Percentiles rank a stretch among this genome's conserved stretches.
phyloP scores from a whole-genome alignment of 2,113 vertebrate genomes.

The Tamias sibiricus region DNA sequence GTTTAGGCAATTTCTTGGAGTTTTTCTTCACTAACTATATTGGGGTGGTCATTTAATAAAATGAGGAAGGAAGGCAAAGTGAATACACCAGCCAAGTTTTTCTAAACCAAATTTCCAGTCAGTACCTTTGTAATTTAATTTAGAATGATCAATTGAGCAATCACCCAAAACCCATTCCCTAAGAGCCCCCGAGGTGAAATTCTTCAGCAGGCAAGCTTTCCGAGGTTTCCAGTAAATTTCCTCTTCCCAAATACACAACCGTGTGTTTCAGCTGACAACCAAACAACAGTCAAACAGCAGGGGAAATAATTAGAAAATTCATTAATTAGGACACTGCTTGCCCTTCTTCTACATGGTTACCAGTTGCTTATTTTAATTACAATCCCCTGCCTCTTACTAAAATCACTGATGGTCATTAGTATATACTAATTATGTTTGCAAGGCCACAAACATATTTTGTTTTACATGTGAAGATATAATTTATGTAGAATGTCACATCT shows the following conservation, averaged over 20 bases:
- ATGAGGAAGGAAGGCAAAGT: slow-evolving; percentile 19
- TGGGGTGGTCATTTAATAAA: slow-evolving; percentile 1
- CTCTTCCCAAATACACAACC: slow-evolving; percentile 23
- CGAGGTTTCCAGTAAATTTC: slow-evolving; percentile 24
- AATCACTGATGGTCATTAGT: neutral
- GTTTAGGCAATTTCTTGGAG: neutral
- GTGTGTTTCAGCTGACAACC: slow-evolving; percentile 2
- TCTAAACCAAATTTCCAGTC: slow-evolving; percentile 49
- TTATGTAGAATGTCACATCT: neutral
- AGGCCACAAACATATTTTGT: neutral
- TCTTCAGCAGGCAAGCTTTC: slow-evolving; percentile 12
- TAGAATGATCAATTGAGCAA: slow-evolving; percentile 64
- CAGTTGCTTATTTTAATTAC: slow-evolving; percentile 46
- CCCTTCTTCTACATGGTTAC: neutral
- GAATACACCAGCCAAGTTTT: slow-evolving; percentile 25
- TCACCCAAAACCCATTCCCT: slow-evolving; percentile 22
- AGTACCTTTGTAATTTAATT: slow-evolving; percentile 69
- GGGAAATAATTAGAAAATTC: slow-evolving; percentile 50
- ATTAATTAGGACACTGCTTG: slow-evolving; percentile 33
- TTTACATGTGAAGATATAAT: slow-evolving; percentile 40
- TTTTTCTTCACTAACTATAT: neutral
- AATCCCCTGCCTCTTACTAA: slow-evolving; percentile 3
- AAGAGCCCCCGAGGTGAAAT: slow-evolving; percentile 34
- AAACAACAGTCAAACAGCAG: neutral
- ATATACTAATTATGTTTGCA: neutral